A percentile compares a stretch with the other conserved stretches of the same genome.
Conservation (phyloP, 30 jellyfish, hydroid and myxozoan species). For the Aurelia sp. region DNA sequence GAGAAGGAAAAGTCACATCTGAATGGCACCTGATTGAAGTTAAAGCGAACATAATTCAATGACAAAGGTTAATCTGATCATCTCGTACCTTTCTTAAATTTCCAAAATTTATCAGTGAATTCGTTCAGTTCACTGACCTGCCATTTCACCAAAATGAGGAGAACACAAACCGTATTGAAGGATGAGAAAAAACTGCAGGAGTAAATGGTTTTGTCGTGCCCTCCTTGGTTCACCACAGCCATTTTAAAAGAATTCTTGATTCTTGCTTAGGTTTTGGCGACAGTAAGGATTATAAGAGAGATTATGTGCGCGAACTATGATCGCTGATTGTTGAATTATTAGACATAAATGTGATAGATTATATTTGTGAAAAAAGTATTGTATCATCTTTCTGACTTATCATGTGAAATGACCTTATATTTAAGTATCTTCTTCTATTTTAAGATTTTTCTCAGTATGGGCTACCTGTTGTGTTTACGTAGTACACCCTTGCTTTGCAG, state of each 20-base stretch:
- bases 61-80: too few relatives aligned
- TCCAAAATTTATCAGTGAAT: too few relatives aligned
- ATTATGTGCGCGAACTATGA: slow-evolving; percentile 22
- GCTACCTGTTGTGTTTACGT: too few relatives aligned
- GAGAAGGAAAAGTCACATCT: too few relatives aligned
- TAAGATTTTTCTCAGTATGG: not conserved
- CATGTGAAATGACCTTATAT: not conserved
- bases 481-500: too few relatives aligned
- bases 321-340: slow-evolving; percentile 21
- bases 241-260: slow-evolving; percentile 50
- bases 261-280: slow-evolving; percentile 58
- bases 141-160: not conserved
- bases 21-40: too few relatives aligned
- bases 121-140: not conserved
- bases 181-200: slow-evolving; percentile 14
- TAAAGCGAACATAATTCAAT: too few relatives aligned
- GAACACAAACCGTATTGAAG: slow-evolving; percentile 6
- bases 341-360: slow-evolving; percentile 32
- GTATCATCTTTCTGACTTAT: not conserved
- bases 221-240: slow-evolving; percentile 54
- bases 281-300: slow-evolving; percentile 40
- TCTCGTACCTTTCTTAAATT: too few relatives aligned
- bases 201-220: not conserved
- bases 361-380: not conserved
- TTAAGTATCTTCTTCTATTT: not conserved